A percentile compares a stretch with the other conserved stretches of the same genome.
Evolutionary conservation across 2,113 vertebrate genomes (phyloP).

Genomic region (Emydocephalus ijimae): DNA sequence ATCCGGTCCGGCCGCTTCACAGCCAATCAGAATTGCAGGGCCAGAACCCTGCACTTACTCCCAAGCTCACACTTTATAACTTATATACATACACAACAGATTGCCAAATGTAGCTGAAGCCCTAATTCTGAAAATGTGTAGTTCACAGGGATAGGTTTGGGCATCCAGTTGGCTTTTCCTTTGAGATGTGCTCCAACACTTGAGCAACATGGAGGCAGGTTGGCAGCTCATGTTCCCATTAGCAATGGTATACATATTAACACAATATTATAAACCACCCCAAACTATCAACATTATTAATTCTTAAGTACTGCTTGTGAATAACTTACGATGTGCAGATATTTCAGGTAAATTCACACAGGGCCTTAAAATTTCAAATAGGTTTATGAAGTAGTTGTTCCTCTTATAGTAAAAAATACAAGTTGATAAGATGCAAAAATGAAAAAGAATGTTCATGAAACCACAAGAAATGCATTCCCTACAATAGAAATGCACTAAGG

Average conservation of each 20-base stretch:
- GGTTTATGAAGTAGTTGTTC: neutral
- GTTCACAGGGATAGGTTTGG: neutral
- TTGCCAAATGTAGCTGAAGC: neutral
- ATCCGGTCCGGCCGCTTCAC: no score
- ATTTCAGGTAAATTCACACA: neutral
- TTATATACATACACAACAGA: no score
- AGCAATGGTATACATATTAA: neutral
- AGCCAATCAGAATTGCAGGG: no score
- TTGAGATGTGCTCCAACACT: neutral
- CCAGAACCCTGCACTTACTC: no score
- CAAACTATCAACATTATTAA: neutral
- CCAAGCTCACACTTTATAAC: no score
- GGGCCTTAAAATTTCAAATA: neutral
- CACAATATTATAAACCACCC: neutral
- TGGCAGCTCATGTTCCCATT: neutral
- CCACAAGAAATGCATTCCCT: neutral
- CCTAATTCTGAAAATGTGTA: neutral
- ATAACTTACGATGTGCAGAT: neutral
- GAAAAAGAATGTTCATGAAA: neutral
- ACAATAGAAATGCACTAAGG: neutral
- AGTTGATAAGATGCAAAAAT: neutral
- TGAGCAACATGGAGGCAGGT: neutral
- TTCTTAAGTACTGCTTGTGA: neutral
- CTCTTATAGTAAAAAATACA: neutral
- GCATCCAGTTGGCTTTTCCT: neutral